Conservation (phyloP, 2,888 invertebrate genomes). For the Caenorhabditis auriculariae region DNA sequence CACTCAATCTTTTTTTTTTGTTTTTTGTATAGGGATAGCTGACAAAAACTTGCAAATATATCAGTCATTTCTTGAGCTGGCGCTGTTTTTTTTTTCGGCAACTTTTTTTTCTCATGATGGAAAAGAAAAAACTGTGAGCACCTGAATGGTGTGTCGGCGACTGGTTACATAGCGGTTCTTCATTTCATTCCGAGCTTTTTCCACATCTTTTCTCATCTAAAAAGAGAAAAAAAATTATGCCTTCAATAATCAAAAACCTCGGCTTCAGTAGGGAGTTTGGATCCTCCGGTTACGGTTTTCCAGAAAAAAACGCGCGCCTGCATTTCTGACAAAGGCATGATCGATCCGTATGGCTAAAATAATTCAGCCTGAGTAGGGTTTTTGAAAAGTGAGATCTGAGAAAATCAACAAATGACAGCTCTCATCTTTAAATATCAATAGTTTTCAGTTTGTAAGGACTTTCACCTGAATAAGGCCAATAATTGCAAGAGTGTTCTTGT, state of each 20-base stretch:
- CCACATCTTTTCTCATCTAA: conserved; percentile 64
- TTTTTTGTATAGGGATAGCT: too few species aligned
- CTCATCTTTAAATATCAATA: too few species aligned
- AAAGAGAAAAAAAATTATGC: not conserved
- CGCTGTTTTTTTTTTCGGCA: too few species aligned
- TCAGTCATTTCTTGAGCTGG: too few species aligned
- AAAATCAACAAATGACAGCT: not conserved
- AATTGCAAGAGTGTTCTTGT: conserved; percentile 64
- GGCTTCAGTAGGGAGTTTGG: conserved; percentile 20
- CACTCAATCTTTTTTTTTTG: too few species aligned
- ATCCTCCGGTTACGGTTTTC: conserved; percentile 33
- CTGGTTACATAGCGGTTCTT: conserved; percentile 43
- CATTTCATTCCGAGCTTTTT: conserved; percentile 53
- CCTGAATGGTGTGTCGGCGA: conserved; percentile 65
- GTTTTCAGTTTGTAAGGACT: too few species aligned
- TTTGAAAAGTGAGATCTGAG: not conserved
- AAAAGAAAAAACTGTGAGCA: conserved; percentile 18
- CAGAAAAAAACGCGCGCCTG: conserved; percentile 66
- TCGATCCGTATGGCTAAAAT: conserved; percentile 66
- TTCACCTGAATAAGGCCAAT: conserved; percentile 63
- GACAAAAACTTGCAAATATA: too few species aligned
- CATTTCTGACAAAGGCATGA: conserved; percentile 67
- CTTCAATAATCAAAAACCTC: not conserved
- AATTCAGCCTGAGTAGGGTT: conserved; percentile 18
- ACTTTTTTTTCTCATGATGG: too few species aligned